Base-by-base conservation (phyloP, 2,113 vertebrate species). In the Neopipo cinnamomea region DNA sequence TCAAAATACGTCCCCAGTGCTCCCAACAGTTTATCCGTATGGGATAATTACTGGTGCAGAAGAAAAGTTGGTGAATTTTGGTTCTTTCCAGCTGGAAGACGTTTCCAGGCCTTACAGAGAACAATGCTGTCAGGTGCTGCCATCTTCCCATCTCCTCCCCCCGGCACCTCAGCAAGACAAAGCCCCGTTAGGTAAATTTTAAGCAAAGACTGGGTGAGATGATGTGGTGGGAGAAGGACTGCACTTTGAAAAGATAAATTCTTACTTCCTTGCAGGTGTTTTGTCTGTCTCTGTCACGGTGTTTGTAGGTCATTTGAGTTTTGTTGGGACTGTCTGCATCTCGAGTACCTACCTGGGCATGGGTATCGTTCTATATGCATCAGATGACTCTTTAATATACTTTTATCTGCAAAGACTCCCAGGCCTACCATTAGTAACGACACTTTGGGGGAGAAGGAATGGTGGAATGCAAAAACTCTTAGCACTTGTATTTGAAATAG, bases 11-110 rank as follows among this genome's bases (percentile, higher is more conserved):
- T 88, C 79, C 42, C 75, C 44, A 72, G 44, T 10, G 4, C 59
- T 94, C 89, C 80, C 79, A 92, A 31, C 13, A 6, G 56, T 87
- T 96, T 88, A 71, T 92, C 95, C 39, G 79, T 59, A 79, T 4
- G 70, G 86, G 84, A 46, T 93, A 56, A 87, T 89, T 97, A 77
- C 76, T 85, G 84, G 65, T 96, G 81, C 63, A 86, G 90, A 84
- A 92, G 85, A 70, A 72, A 93, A 92, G 11, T 14, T 56, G 22
- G 78, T 58, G 82, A 70, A 41, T 94, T 87, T 75, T 83, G 20
- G 76, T 94, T 87, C 50, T 62, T 90, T 83, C n/a, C 58, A 93
- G 55, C 49, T 94, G 68, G 91, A 92, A 89, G 94, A 74, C 47
- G 37, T 61, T 85, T 70, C 25, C 25, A 91, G 70, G 35, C 10